phyloP scores from a whole-genome alignment of 2,888 invertebrate species.

The Macrosiphum euphorbiae region DNA sequence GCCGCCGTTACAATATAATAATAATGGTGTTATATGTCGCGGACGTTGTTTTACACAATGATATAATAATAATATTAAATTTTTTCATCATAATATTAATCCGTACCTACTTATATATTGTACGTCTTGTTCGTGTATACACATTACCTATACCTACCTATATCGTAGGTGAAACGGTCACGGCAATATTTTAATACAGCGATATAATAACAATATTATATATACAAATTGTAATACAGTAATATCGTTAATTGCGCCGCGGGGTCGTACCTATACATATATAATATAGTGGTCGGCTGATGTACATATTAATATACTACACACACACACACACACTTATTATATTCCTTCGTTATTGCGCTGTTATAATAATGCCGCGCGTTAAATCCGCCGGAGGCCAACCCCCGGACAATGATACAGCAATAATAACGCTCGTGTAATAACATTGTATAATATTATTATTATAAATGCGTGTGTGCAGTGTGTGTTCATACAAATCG shows the following conservation, averaged over 20 bases:
- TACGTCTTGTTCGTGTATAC: neutral
- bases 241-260: conserved; percentile 48
- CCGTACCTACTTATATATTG: neutral
- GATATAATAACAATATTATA: neutral
- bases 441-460: neutral
- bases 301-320: neutral
- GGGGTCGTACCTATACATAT: neutral
- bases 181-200: neutral
- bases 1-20: neutral
- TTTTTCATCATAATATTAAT: neutral
- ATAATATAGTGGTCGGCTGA: no score
- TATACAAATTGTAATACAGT: neutral
- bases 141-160: neutral
- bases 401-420: conserved; percentile 52
- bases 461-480: neutral
- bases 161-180: neutral
- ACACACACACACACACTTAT: neutral
- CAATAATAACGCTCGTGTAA: neutral
- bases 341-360: conserved; percentile 6
- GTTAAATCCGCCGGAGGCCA: conserved; percentile 33
- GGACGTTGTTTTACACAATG: neutral
- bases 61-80: neutral
- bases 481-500: neutral
- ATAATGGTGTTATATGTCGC: neutral
- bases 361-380: conserved; percentile 13